Evolutionary conservation across 2,888 invertebrate genomes (phyloP).

Genomic region (Tachina grossa): DNA sequence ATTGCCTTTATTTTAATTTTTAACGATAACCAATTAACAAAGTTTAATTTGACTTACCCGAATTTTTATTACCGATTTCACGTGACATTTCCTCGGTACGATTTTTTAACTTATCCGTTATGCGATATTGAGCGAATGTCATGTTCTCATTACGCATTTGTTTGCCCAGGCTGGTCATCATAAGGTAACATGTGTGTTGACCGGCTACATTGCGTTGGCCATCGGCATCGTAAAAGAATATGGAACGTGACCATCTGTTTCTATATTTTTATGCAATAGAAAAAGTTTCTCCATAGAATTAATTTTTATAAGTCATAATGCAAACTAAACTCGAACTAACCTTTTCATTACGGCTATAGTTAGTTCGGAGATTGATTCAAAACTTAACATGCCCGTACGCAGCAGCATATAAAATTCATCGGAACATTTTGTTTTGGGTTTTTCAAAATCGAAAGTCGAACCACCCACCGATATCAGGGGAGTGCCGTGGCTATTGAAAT

Average conservation of each 20-base stretch:
- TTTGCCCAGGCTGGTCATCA: constrained; percentile 89
- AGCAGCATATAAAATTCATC: constrained; percentile 92
- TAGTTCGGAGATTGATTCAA: constrained; percentile 88
- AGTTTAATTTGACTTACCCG: constrained; percentile 85
- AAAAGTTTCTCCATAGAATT: neutral
- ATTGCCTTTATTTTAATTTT: too few species aligned
- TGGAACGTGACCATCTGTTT: constrained; percentile 88
- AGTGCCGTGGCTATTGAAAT: constrained; percentile 88
- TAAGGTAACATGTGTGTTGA: constrained; percentile 88
- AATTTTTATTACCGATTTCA: constrained; percentile 87
- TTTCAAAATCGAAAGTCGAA: constrained; percentile 90
- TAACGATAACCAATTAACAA: neutral
- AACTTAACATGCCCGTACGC: constrained; percentile 89
- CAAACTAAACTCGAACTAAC: constrained; percentile 82
- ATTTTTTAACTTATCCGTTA: constrained; percentile 83
- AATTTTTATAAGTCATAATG: neutral
- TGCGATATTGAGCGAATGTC: constrained; percentile 80
- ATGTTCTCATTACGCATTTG: constrained; percentile 83
- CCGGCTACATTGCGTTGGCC: constrained; percentile 88
- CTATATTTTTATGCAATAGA: constrained; percentile 82
- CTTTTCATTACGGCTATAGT: constrained; percentile 87
- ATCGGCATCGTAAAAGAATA: constrained; percentile 89
- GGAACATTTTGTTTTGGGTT: constrained; percentile 86
- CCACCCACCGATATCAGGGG: constrained; percentile 92
- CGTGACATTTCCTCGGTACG: constrained; percentile 86